These are phyloP conservation scores for Ceratotherium simum DNA, from an alignment of 2,113 vertebrate species.

Conservation along the genomic window DNA sequence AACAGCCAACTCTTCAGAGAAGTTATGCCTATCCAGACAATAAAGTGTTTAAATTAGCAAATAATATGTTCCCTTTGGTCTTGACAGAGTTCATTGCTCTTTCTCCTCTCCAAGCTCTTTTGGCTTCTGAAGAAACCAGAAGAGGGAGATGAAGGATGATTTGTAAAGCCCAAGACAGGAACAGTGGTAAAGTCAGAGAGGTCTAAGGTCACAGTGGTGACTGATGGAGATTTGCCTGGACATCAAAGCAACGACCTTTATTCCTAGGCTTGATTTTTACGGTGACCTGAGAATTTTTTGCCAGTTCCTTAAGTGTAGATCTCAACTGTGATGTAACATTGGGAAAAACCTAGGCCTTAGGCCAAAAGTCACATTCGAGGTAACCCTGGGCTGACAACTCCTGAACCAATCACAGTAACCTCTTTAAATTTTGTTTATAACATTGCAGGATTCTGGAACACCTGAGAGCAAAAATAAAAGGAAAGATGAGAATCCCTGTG, in stretches of 20 bases:
- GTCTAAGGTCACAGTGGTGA: not conserved
- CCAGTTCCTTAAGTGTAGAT: not conserved
- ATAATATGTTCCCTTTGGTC: not conserved
- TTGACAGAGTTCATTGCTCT: not conserved
- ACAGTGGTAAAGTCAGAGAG: not conserved
- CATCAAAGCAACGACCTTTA: not conserved
- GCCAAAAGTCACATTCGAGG: conserved; percentile 23
- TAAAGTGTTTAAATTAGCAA: conserved; percentile 6
- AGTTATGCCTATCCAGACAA: not conserved
- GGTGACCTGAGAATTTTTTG: not conserved
- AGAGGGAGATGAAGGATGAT: not conserved
- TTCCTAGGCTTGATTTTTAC: not conserved
- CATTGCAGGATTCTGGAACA: conserved; percentile 53
- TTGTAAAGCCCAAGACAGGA: not conserved
- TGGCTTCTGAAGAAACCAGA: not conserved
- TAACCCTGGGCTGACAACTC: not conserved
- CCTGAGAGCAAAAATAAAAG: conserved; percentile 33
- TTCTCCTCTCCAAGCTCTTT: not conserved
- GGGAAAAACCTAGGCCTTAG: not conserved
- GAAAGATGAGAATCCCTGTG: conserved; percentile 40
- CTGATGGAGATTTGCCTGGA: not conserved
- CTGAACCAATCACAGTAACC: not conserved
- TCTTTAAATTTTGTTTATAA: conserved; percentile 9
- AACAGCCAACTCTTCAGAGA: not conserved
- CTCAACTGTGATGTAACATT: not conserved